phyloP scores from a whole-genome alignment of 2,888 invertebrate species.

The Xiphydria camelus region DNA sequence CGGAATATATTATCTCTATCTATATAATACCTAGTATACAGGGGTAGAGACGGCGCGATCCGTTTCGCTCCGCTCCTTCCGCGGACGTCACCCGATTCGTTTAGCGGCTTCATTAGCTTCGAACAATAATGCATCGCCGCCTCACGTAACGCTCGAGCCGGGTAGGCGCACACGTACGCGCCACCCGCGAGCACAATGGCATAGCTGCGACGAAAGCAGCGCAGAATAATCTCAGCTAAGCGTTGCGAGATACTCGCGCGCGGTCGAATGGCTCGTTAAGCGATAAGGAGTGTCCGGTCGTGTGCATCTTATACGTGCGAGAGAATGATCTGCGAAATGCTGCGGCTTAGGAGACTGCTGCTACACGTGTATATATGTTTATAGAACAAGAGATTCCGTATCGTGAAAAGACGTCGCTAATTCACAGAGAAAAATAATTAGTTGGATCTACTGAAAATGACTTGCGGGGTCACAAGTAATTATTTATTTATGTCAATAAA shows the following conservation, averaged over 20 bases:
- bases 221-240: conserved; percentile 30
- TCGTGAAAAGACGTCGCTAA: too few relatives aligned
- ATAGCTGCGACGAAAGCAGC: conserved; percentile 36
- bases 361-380: not conserved
- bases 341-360: too few relatives aligned
- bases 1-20: too few relatives aligned
- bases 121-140: conserved; percentile 22
- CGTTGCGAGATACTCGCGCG: conserved; percentile 24
- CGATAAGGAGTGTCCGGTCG: not conserved
- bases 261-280: conserved; percentile 23
- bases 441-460: too few relatives aligned
- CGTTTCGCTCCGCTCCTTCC: not conserved
- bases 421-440: too few relatives aligned
- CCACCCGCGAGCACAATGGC: conserved; percentile 26
- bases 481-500: too few relatives aligned
- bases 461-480: too few relatives aligned
- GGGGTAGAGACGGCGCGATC: too few relatives aligned
- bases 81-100: not conserved
- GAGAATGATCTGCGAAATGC: not conserved
- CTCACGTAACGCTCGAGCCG: too few relatives aligned
- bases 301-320: not conserved
- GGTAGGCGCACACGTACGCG: not conserved
- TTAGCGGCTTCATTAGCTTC: conserved; percentile 28
- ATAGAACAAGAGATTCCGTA: not conserved
- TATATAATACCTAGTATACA: too few relatives aligned